Evolutionary conservation across 1,140 invertebrate species (phyloP).

Genomic region (Heterodera carotae): DNA sequence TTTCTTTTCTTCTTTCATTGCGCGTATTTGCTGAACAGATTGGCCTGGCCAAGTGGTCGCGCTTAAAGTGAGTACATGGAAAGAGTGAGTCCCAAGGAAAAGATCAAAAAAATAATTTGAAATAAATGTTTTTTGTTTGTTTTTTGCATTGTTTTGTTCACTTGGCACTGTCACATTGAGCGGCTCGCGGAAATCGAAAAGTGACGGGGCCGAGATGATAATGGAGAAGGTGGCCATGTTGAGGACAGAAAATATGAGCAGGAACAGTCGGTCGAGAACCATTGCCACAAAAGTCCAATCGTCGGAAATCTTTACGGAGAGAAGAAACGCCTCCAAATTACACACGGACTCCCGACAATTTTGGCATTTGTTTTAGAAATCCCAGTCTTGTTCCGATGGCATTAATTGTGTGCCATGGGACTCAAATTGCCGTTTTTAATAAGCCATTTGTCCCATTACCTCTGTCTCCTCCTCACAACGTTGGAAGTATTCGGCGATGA

Average conservation of each 20-base stretch:
- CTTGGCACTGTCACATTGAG: conserved; percentile 63
- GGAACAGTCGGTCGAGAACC: conserved; percentile 94
- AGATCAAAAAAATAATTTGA: neutral
- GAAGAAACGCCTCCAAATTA: conserved; percentile 26
- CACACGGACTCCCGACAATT: no score
- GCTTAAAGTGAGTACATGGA: neutral
- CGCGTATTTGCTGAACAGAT: conserved; percentile 37
- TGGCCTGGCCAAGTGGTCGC: conserved; percentile 52
- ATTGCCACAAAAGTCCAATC: conserved; percentile 99
- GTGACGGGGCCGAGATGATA: conserved; percentile 61
- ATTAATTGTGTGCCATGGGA: no score
- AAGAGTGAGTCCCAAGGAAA: no score
- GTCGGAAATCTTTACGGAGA: conserved; percentile 69
- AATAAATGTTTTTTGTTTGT: neutral
- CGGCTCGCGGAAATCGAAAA: conserved; percentile 56
- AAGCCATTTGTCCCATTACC: conserved; percentile 8
- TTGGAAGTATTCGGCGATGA: conserved; percentile 43
- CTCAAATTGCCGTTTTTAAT: no score
- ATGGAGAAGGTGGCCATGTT: conserved; percentile 64
- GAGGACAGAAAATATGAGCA: conserved; percentile 68
- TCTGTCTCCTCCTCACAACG: conserved; percentile 40
- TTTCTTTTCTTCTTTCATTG: neutral
- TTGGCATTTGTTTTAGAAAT: no score
- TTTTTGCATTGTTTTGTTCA: no score
- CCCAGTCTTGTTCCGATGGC: no score